A percentile compares a stretch with the other conserved stretches of the same genome.
phyloP scores from a whole-genome alignment of 23 tunicate species.

The Halocynthia roretzi region DNA sequence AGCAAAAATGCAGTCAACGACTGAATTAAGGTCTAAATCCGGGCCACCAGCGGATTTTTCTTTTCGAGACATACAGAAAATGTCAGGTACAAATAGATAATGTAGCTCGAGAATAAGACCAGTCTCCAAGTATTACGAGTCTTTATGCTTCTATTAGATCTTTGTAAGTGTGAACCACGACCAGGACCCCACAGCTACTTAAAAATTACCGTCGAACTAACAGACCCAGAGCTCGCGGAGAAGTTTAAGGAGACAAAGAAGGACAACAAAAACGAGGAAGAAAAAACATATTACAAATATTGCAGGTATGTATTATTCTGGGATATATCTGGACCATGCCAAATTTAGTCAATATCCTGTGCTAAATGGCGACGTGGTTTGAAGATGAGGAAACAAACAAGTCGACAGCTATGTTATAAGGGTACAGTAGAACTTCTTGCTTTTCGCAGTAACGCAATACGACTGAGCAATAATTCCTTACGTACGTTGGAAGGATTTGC shows the following conservation, averaged over 20 bases:
- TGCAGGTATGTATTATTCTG: conserved; percentile 12
- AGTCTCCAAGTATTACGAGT: not conserved
- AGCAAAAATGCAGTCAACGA: conserved; percentile 52
- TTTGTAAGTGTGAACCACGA: conserved; percentile 42
- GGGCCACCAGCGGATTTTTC: conserved; percentile 91
- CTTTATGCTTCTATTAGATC: not conserved
- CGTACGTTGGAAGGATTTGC: conserved; percentile 53
- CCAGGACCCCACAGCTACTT: conserved; percentile 63
- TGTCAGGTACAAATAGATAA: conserved; percentile 51
- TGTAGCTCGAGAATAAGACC: not conserved
- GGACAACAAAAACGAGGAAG: conserved; percentile 18
- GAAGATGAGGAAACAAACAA: not conserved
- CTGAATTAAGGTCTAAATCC: conserved; percentile 12
- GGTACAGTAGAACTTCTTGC: not conserved
- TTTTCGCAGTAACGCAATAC: conserved; percentile 58
- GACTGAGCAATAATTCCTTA: conserved; percentile 65
- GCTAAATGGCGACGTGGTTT: not conserved
- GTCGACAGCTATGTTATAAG: not conserved
- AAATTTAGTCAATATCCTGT: not conserved
- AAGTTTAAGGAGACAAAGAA: conserved; percentile 3
- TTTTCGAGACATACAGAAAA: conserved; percentile 56
- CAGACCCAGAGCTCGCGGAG: conserved; percentile 14
- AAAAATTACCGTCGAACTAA: conserved; percentile 39
- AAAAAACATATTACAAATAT: conserved; percentile 11
- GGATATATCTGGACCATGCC: not conserved